Conservation (phyloP, 2,113 vertebrate genomes). For the Hippocampus barbouri region DNA sequence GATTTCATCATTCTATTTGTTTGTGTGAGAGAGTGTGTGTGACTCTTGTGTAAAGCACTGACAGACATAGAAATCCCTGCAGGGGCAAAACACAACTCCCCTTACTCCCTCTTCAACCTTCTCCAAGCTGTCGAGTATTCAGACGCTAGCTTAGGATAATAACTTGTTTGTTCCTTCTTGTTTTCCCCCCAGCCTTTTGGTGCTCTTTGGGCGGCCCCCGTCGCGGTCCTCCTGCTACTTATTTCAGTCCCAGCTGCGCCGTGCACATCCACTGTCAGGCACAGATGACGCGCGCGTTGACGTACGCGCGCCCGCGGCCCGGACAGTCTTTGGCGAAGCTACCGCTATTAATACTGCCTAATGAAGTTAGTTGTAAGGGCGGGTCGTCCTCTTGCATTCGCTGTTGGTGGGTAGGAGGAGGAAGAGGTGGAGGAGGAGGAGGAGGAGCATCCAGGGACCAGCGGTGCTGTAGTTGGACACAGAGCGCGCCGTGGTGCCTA, state of each 20-base stretch:
- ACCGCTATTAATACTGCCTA: slow-evolving; percentile 88
- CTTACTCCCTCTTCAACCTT: slow-evolving; percentile 14
- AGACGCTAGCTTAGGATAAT: slow-evolving; percentile 17
- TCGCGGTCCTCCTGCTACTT: slow-evolving; percentile 25
- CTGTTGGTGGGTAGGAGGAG: slow-evolving; percentile 64
- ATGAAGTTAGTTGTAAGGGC: slow-evolving; percentile 78
- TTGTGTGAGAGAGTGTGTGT: background rate
- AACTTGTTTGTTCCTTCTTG: background rate
- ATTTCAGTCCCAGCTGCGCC: slow-evolving; percentile 26
- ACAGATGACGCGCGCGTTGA: slow-evolving; percentile 56
- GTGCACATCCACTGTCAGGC: slow-evolving; percentile 61
- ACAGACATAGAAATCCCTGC: slow-evolving; percentile 38
- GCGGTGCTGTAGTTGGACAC: slow-evolving; percentile 51
- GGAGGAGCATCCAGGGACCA: slow-evolving; percentile 41
- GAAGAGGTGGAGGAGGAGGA: slow-evolving; percentile 53
- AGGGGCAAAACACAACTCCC: slow-evolving; percentile 36
- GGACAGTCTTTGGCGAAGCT: slow-evolving; percentile 68
- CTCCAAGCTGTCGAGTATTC: slow-evolving; percentile 21
- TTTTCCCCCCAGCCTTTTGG: background rate
- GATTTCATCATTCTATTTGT: slow-evolving; percentile 6
- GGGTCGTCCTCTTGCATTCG: slow-evolving; percentile 83
- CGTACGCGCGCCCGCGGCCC: slow-evolving; percentile 25
- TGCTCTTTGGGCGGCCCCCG: background rate
- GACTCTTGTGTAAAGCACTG: slow-evolving; percentile 23
- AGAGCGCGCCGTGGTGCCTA: slow-evolving; percentile 23